These are phyloP conservation scores for Triplophysa siluroides DNA, from an alignment of 2,113 vertebrate genomes.

Conservation along the genomic window DNA sequence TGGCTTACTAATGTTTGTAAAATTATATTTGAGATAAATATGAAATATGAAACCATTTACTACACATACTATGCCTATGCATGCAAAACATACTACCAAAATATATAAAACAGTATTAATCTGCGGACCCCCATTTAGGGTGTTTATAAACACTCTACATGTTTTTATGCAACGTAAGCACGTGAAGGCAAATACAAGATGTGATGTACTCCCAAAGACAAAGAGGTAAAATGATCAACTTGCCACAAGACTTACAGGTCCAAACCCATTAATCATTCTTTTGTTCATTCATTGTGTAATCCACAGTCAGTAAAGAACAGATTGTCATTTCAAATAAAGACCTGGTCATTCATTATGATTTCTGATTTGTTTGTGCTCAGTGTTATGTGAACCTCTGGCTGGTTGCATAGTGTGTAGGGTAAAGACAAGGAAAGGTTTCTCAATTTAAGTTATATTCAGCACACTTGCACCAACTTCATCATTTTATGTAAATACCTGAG, in stretches of 20 bases:
- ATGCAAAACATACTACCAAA: neutral
- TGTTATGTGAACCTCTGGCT: neutral
- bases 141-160: neutral
- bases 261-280: neutral
- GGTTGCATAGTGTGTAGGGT: neutral
- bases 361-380: neutral
- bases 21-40: no score
- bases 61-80: no score
- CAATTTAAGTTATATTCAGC: conserved; percentile 8
- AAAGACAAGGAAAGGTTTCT: neutral
- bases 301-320: neutral
- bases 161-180: conserved; percentile 2
- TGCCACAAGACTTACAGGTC: neutral
- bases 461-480: conserved; percentile 20
- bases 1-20: no score
- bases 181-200: conserved; percentile 13
- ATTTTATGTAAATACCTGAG: conserved; percentile 20
- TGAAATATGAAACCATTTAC: neutral
- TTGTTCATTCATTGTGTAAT: neutral
- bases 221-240: neutral
- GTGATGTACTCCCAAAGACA: conserved; percentile 11
- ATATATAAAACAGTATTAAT: neutral
- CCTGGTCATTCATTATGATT: neutral
- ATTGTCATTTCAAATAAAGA: neutral
- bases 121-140: neutral